These are phyloP conservation scores for Ancistrus triradiatus DNA, from an alignment of 2,113 vertebrate genomes.

Conservation along the genomic window DNA sequence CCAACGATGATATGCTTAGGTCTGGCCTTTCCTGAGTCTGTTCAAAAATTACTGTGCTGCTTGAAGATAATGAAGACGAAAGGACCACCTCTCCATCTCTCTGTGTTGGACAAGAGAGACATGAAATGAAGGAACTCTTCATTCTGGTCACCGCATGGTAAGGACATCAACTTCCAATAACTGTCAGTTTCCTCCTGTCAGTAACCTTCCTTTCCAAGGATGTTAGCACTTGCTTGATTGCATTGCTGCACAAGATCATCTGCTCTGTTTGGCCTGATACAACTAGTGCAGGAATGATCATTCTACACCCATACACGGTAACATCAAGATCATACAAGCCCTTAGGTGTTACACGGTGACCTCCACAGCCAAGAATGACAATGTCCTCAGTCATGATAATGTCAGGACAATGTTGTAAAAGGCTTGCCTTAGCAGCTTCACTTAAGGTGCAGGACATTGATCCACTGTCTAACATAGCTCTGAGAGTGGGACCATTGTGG, in stretches of 20 bases:
- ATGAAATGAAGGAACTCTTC: no score
- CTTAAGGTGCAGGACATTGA: no score
- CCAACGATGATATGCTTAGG: not conserved
- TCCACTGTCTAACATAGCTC: no score
- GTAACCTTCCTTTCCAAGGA: not conserved
- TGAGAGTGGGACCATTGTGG: no score
- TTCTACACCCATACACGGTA: not conserved
- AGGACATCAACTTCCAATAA: no score
- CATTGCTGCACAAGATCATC: no score
- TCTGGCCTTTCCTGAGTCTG: constrained; percentile 6
- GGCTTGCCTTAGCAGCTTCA: not conserved
- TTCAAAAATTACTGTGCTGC: constrained; percentile 33
- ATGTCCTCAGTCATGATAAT: no score
- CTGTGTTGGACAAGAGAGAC: no score
- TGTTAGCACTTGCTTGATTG: not conserved
- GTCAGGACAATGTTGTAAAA: no score
- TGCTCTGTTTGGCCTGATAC: no score
- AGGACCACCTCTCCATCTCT: no score
- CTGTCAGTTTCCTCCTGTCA: constrained; percentile 30
- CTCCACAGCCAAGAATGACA: not conserved
- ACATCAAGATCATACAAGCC: not conserved
- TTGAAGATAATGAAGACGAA: not conserved
- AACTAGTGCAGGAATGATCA: no score
- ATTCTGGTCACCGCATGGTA: not conserved
- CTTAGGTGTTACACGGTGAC: not conserved